These are phyloP conservation scores for Malachius bipustulatus DNA, from an alignment of 2,888 invertebrate genomes.

Conservation along the genomic window DNA sequence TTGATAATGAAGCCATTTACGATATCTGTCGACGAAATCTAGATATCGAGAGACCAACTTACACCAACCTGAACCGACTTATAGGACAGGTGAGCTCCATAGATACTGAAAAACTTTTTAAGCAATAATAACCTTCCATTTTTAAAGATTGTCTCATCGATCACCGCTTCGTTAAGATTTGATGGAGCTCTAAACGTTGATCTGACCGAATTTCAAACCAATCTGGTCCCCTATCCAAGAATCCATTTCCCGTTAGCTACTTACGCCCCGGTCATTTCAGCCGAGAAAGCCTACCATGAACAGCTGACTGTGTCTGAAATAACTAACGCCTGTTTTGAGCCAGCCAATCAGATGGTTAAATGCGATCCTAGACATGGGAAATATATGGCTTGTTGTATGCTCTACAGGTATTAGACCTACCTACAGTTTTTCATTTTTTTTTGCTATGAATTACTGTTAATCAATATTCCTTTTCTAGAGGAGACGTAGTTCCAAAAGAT, in stretches of 20 bases:
- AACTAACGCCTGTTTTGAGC: constrained; percentile 51
- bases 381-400: constrained; percentile 48
- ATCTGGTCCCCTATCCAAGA: constrained; percentile 47
- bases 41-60: constrained; percentile 74
- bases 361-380: constrained; percentile 43
- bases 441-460: too few relatives aligned
- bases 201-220: constrained; percentile 48
- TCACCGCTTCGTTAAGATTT: constrained; percentile 65
- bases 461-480: constrained; percentile 18
- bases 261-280: constrained; percentile 45
- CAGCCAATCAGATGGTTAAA: constrained; percentile 47
- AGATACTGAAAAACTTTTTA: neutral
- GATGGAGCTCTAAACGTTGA: constrained; percentile 72
- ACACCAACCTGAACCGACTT: constrained; percentile 76
- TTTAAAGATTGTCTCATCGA: constrained; percentile 11
- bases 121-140: neutral
- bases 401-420: constrained; percentile 33
- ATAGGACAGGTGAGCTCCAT: constrained; percentile 54
- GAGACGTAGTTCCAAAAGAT: constrained; percentile 37
- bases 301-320: constrained; percentile 45
- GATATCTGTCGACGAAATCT: constrained; percentile 80
- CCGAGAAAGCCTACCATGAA: constrained; percentile 48
- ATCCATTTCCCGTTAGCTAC: constrained; percentile 46
- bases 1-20: constrained; percentile 82
- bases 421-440: too few relatives aligned